Percentiles rank a stretch among this genome's conserved stretches.
phyloP scores from a whole-genome alignment of 2,797 vertebrate species.

The Discoglossus pictus region DNA sequence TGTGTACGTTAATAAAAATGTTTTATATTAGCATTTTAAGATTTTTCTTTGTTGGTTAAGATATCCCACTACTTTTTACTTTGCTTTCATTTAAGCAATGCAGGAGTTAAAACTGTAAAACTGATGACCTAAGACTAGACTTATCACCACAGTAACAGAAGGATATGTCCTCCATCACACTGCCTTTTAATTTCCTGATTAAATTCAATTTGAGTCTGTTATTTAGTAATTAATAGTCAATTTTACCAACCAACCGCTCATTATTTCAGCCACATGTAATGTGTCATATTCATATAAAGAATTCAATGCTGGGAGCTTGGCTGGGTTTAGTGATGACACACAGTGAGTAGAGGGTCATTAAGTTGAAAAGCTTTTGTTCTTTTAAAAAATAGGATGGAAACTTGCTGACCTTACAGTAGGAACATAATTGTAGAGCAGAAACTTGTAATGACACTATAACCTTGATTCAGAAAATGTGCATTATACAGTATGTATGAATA shows the following conservation, averaged over 20 bases:
- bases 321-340: neutral
- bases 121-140: slow-evolving; percentile 2
- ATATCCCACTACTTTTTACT: neutral
- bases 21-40: no score
- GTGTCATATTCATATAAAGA: neutral
- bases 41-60: no score
- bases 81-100: neutral
- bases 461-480: no score
- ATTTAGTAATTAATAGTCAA: slow-evolving; percentile 20
- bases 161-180: neutral
- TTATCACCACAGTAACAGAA: neutral
- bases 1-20: no score
- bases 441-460: no score
- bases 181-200: slow-evolving; percentile 31
- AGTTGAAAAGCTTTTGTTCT: neutral
- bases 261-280: slow-evolving; percentile 13
- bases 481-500: no score
- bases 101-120: neutral
- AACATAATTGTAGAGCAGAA: no score
- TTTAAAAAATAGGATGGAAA: neutral
- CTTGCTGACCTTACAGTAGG: no score
- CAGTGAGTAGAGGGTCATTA: neutral
- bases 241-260: slow-evolving; percentile 11
- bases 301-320: slow-evolving; percentile 3
- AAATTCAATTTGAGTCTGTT: slow-evolving; percentile 28